Percentiles rank a stretch among this genome's conserved stretches.
These are phyloP conservation scores for Pocillopora verrucosa DNA, from an alignment of 64 coral and sea anemone species.

Conservation along the genomic window DNA sequence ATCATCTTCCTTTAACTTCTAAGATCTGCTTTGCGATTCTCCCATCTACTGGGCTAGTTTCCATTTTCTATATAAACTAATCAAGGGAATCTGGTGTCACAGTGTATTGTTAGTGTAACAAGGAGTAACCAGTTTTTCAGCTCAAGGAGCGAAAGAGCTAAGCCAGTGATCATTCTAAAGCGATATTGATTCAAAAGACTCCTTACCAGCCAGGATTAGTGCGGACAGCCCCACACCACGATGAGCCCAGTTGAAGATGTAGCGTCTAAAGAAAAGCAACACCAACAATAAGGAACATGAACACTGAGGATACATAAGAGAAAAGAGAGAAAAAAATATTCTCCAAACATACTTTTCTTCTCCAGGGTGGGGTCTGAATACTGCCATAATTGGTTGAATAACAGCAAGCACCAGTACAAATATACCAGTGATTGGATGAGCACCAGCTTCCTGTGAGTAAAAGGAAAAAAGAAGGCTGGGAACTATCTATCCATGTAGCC, in stretches of 20 bases:
- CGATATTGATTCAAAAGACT: not conserved
- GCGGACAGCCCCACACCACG: constrained; percentile 50
- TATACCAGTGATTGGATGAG: constrained; percentile 70
- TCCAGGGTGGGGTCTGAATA: constrained; percentile 74
- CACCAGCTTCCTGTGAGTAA: constrained; percentile 2
- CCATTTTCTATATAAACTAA: too few species aligned
- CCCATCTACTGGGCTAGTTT: too few species aligned
- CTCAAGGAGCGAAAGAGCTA: too few species aligned
- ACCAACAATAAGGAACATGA: not conserved
- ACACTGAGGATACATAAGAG: not conserved
- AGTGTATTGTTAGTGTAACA: too few species aligned
- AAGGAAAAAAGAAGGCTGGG: too few species aligned
- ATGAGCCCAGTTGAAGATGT: constrained; percentile 86
- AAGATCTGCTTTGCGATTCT: too few species aligned
- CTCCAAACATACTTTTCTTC: constrained; percentile 55
- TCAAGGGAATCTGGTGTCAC: too few species aligned
- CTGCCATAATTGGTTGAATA: constrained; percentile 82
- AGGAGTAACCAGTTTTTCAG: too few species aligned
- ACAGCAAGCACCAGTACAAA: constrained; percentile 54
- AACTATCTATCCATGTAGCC: too few species aligned
- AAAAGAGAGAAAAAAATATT: not conserved
- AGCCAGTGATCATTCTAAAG: not conserved
- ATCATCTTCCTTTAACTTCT: too few species aligned
- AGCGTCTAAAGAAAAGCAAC: constrained; percentile 36
- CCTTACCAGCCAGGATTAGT: constrained; percentile 69